Percentiles rank a stretch among this genome's conserved stretches.
phyloP scores from a whole-genome alignment of 1,140 invertebrate species.

The Agraylea sexmaculata region DNA sequence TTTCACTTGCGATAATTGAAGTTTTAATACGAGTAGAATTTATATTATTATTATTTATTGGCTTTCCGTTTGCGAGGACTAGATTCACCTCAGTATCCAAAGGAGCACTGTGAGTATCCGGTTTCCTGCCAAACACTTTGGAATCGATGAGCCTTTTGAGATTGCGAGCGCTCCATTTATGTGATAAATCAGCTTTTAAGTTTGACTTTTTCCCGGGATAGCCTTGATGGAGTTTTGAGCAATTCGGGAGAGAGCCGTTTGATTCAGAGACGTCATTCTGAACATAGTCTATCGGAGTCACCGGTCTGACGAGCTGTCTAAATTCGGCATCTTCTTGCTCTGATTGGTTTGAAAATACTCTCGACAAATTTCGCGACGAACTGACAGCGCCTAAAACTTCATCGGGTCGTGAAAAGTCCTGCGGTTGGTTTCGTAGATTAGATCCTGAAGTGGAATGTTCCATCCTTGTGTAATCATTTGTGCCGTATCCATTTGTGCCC shows the following conservation, averaged over 20 bases:
- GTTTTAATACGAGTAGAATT: constrained; percentile 19
- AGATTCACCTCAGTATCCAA: constrained; percentile 45
- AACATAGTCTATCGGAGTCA: constrained; percentile 58
- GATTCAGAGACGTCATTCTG: constrained; percentile 56
- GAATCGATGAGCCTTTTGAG: constrained; percentile 15
- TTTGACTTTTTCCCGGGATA: constrained; percentile 32
- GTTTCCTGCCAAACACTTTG: constrained; percentile 14
- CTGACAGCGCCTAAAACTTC: background rate
- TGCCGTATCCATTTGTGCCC: constrained; percentile 30
- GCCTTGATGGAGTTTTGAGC: constrained; percentile 42
- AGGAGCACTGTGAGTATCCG: constrained; percentile 24
- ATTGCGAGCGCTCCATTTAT: constrained; percentile 13
- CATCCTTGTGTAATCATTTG: constrained; percentile 39
- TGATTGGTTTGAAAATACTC: constrained; percentile 7
- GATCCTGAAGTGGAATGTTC: constrained; percentile 29
- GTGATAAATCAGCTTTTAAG: constrained; percentile 27
- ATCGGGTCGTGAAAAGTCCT: constrained; percentile 16
- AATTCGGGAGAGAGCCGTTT: constrained; percentile 23
- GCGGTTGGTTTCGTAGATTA: constrained; percentile 11
- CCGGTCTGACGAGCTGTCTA: constrained; percentile 29
- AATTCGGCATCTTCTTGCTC: constrained; percentile 24
- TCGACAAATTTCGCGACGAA: constrained; percentile 1
- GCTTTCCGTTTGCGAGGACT: constrained; percentile 25
- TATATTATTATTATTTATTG: constrained; percentile 20
- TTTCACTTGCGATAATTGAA: constrained; percentile 15